These are phyloP conservation scores for Coregonus clupeaformis DNA, from an alignment of 2,113 vertebrate genomes.

Conservation along the genomic window DNA sequence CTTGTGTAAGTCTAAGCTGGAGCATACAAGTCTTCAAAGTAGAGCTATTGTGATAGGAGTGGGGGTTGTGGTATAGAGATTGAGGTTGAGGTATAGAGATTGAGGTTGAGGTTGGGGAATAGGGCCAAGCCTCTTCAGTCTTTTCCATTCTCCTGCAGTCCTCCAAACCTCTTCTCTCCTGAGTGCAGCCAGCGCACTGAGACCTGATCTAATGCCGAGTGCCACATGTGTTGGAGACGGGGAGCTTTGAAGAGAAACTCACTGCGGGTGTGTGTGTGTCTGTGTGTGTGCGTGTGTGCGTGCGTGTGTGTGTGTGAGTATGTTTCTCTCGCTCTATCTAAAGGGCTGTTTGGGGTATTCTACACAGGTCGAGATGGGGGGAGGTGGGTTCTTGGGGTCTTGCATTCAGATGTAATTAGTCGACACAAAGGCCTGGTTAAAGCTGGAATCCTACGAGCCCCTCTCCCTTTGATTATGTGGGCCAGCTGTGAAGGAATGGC, in stretches of 20 bases:
- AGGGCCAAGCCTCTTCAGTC: conserved; percentile 61
- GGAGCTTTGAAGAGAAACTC: conserved; percentile 65
- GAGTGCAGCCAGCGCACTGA: conserved; percentile 67
- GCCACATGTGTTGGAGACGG: conserved; percentile 57
- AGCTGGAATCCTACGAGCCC: conserved; percentile 73
- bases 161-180: conserved; percentile 69
- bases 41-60: conserved; percentile 6
- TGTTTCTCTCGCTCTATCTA: conserved; percentile 48
- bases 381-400: conserved; percentile 61
- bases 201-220: conserved; percentile 73
- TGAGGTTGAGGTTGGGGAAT: not conserved
- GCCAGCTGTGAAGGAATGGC: conserved; percentile 76
- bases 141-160: conserved; percentile 68
- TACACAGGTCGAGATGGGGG: conserved; percentile 54
- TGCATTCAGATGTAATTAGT: conserved; percentile 76
- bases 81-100: conserved; percentile 46
- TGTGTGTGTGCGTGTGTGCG: not conserved
- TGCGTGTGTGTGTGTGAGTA: conserved; percentile 21
- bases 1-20: not conserved
- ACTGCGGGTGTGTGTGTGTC: conserved; percentile 12
- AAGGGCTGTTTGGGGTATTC: conserved; percentile 71
- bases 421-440: conserved; percentile 74
- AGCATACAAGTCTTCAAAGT: not conserved
- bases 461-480: conserved; percentile 70
- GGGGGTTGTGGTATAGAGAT: conserved; percentile 52